Percentiles rank a stretch among this genome's conserved stretches.
phyloP scores from a whole-genome alignment of 2,113 vertebrate species.

The Entomyzon cyanotis region DNA sequence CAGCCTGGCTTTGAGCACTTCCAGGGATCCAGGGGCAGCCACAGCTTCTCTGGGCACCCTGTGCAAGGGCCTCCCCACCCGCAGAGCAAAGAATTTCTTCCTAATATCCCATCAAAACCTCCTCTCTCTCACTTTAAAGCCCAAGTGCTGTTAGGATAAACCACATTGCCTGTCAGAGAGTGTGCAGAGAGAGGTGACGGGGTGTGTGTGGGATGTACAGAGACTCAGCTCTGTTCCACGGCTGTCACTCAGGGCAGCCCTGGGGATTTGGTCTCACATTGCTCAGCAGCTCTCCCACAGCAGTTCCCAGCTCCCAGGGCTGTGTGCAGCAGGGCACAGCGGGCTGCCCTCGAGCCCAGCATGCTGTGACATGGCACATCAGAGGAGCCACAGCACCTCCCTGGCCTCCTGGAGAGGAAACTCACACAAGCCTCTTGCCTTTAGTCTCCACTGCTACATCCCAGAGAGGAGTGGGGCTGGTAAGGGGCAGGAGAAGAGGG shows the following conservation, averaged over 20 bases:
- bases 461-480: neutral
- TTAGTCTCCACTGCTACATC: neutral
- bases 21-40: neutral
- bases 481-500: neutral
- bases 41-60: neutral
- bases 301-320: neutral
- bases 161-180: neutral
- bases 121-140: neutral
- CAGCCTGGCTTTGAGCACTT: neutral
- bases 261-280: neutral
- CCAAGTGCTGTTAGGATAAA: neutral
- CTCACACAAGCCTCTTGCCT: neutral
- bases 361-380: neutral
- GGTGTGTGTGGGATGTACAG: neutral
- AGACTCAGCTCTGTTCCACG: neutral
- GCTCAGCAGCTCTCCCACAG: neutral
- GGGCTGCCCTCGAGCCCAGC: neutral
- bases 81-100: neutral
- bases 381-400: neutral
- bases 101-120: neutral
- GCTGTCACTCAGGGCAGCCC: neutral
- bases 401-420: neutral
- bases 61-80: neutral
- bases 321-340: neutral
- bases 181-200: neutral